Evolutionary conservation across 2,888 invertebrate species (phyloP).

Genomic region (Cheilosia pagana): DNA sequence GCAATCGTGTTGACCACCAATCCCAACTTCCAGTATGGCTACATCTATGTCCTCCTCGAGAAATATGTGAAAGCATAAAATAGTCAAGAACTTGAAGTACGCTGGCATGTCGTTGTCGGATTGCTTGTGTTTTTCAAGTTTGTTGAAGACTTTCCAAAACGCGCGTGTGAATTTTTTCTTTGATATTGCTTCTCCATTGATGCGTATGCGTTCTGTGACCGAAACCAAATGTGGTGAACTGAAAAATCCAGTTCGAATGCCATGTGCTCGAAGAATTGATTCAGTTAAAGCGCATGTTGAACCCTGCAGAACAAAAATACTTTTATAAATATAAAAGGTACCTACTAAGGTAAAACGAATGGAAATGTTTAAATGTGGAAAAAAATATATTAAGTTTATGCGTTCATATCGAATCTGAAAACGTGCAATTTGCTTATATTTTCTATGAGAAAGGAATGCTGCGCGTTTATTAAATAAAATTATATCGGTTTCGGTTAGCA

Average conservation of each 20-base stretch:
- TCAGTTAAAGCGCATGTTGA: slow-evolving; percentile 97
- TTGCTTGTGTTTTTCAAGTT: slow-evolving; percentile 85
- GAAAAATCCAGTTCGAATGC: slow-evolving; percentile 95
- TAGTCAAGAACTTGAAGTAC: slow-evolving; percentile 97
- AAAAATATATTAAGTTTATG: too few relatives aligned
- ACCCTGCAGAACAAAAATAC: slow-evolving; percentile 84
- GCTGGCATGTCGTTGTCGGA: slow-evolving; percentile 91
- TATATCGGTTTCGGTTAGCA: too few relatives aligned
- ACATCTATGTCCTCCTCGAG: slow-evolving; percentile 94
- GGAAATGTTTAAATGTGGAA: too few relatives aligned
- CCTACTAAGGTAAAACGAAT: too few relatives aligned
- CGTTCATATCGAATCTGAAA: too few relatives aligned
- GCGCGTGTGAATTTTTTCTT: slow-evolving; percentile 89
- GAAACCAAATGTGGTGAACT: slow-evolving; percentile 98
- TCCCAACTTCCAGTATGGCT: slow-evolving; percentile 97
- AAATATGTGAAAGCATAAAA: slow-evolving; percentile 95
- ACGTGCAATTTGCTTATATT: too few relatives aligned
- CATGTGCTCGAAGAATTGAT: slow-evolving; percentile 92
- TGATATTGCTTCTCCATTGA: slow-evolving; percentile 92
- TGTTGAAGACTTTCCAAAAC: slow-evolving; percentile 92
- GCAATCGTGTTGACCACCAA: slow-evolving; percentile 96
- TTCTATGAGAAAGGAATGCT: too few relatives aligned
- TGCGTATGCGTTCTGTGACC: slow-evolving; percentile 94
- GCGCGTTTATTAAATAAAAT: too few relatives aligned
- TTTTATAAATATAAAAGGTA: not conserved